Evolutionary conservation across 2,797 vertebrate species (phyloP).

Genomic region (Clamator glandarius): DNA sequence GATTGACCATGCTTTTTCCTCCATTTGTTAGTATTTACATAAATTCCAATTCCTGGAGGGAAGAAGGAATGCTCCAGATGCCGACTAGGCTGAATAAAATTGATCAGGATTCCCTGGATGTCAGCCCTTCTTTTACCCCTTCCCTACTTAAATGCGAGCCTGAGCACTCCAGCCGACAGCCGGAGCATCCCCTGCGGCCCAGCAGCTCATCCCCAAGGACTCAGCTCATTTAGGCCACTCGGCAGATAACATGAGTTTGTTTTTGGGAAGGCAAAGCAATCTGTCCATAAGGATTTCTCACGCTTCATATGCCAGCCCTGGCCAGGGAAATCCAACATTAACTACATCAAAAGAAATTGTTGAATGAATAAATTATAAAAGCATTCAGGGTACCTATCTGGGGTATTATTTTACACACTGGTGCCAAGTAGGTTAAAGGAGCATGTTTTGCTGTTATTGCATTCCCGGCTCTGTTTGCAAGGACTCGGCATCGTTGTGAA

Average conservation of each 20-base stretch:
- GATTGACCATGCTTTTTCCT: rapidly evolving
- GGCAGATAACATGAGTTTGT: conserved; percentile 53
- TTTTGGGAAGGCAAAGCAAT: conserved; percentile 62
- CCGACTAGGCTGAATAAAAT: not conserved
- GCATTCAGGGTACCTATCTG: conserved; percentile 53
- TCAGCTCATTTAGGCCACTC: conserved; percentile 48
- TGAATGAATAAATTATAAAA: conserved; percentile 76
- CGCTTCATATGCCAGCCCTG: conserved; percentile 45
- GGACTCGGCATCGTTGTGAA: not conserved
- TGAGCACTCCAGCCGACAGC: not conserved
- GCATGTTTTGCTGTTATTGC: conserved; percentile 58
- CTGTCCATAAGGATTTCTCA: conserved; percentile 74
- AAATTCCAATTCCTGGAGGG: not conserved
- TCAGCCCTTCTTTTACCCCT: not conserved
- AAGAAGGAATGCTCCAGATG: not conserved
- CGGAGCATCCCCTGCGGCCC: rapidly evolving
- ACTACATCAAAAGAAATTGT: conserved; percentile 56
- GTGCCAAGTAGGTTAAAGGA: conserved; percentile 61
- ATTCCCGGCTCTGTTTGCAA: not conserved
- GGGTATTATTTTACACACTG: conserved; percentile 51
- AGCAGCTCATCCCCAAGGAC: not conserved
- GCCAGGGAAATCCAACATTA: conserved; percentile 68
- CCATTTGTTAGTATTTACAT: not conserved
- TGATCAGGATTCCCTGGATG: not conserved
- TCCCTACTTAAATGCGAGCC: rapidly evolving